These are phyloP conservation scores for Burhinus oedicnemus DNA, from an alignment of 2,113 vertebrate species.

Conservation along the genomic window DNA sequence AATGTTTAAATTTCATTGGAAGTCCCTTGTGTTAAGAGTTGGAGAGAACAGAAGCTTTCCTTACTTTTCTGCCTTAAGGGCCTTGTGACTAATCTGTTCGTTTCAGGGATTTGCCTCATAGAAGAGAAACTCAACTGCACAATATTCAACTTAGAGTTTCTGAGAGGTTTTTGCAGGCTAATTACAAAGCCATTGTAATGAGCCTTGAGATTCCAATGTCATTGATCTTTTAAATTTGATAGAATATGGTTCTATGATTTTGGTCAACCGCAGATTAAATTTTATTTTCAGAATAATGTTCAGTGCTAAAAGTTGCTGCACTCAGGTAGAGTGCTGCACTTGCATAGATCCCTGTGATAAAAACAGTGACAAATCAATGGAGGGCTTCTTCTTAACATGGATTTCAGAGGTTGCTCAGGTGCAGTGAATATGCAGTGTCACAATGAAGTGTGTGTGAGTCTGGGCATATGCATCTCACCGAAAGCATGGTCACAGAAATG, in stretches of 20 bases:
- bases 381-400: background rate
- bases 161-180: constrained; percentile 34
- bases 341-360: background rate
- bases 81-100: constrained; percentile 55
- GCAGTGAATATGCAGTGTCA: background rate
- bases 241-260: constrained; percentile 10
- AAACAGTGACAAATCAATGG: background rate
- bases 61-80: constrained; percentile 53
- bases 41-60: constrained; percentile 53
- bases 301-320: background rate
- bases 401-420: background rate
- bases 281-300: background rate
- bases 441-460: background rate
- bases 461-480: background rate
- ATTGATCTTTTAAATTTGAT: constrained; percentile 30
- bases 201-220: constrained; percentile 24
- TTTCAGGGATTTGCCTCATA: constrained; percentile 60
- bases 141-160: constrained; percentile 34
- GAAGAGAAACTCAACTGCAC: constrained; percentile 35
- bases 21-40: constrained; percentile 24
- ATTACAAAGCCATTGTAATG: constrained; percentile 54
- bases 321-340: background rate
- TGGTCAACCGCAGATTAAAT: background rate
- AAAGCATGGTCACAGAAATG: background rate
- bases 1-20: constrained; percentile 55